phyloP scores from a whole-genome alignment of 2,113 vertebrate species.

The Microtus ochrogaster region DNA sequence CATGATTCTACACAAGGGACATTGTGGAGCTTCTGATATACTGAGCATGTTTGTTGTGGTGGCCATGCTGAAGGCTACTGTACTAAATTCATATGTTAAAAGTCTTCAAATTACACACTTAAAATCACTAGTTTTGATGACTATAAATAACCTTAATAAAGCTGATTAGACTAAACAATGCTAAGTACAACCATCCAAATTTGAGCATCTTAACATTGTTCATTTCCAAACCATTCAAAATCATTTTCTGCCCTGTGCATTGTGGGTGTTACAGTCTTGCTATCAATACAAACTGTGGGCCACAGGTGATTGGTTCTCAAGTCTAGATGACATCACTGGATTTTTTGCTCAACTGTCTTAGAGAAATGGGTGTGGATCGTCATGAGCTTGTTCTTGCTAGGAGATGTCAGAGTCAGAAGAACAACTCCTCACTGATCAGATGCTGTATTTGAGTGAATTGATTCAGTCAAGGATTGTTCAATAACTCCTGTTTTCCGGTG shows the following conservation, averaged over 20 bases:
- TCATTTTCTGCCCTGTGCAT: not conserved
- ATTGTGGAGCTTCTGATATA: not conserved
- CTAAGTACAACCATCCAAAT: slow-evolving; percentile 17
- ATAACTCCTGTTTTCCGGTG: not conserved
- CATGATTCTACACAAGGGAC: not conserved
- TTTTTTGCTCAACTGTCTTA: not conserved
- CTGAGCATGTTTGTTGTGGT: not conserved
- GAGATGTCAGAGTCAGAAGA: not conserved
- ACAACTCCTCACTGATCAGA: not conserved
- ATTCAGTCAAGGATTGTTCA: not conserved
- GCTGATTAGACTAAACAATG: not conserved
- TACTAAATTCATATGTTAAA: not conserved
- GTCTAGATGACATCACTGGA: not conserved
- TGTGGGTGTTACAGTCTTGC: not conserved
- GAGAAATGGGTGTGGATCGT: not conserved
- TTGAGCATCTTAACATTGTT: not conserved
- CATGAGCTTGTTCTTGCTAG: not conserved
- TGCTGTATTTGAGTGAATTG: not conserved
- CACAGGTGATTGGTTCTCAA: not conserved
- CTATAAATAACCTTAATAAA: slow-evolving; percentile 9
- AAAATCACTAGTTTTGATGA: not conserved
- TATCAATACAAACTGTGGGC: no score
- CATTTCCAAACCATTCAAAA: not conserved
- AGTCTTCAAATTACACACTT: not conserved
- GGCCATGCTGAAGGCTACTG: not conserved